A percentile compares a stretch with the other conserved stretches of the same genome.
phyloP scores from a whole-genome alignment of 1,140 invertebrate species.

The Drosophila arizonae region DNA sequence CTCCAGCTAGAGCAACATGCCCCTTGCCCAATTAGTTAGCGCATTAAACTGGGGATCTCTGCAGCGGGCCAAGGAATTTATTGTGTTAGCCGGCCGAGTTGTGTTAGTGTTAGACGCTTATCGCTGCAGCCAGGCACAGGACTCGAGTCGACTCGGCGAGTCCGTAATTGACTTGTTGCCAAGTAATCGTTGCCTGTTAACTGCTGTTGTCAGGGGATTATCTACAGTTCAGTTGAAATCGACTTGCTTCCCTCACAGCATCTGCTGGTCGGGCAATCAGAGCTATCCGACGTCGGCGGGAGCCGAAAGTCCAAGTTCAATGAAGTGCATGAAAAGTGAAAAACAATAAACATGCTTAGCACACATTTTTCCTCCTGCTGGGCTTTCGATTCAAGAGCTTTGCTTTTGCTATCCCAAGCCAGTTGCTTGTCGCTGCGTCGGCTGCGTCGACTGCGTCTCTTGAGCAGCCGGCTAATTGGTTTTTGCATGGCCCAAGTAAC shows the following conservation, averaged over 20 bases:
- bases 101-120: slow-evolving; percentile 49
- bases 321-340: slow-evolving; percentile 71
- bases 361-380: slow-evolving; percentile 14
- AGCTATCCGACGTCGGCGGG: slow-evolving; percentile 2
- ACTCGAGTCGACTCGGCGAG: slow-evolving; percentile 22
- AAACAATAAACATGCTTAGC: slow-evolving; percentile 75
- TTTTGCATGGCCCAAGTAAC: slow-evolving; percentile 10
- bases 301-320: slow-evolving; percentile 43
- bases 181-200: slow-evolving; percentile 81
- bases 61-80: slow-evolving; percentile 62
- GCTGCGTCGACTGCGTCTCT: not conserved
- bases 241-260: slow-evolving; percentile 40
- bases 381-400: slow-evolving; percentile 42
- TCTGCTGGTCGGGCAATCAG: not conserved
- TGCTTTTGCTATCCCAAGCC: slow-evolving; percentile 31
- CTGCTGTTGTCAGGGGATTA: slow-evolving; percentile 80
- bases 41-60: slow-evolving; percentile 65
- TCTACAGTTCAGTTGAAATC: slow-evolving; percentile 78
- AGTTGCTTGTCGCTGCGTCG: slow-evolving; percentile 9
- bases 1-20: not conserved
- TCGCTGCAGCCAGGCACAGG: slow-evolving; percentile 63
- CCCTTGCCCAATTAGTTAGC: slow-evolving; percentile 70
- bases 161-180: slow-evolving; percentile 79
- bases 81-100: slow-evolving; percentile 55
- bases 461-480: slow-evolving; percentile 59